These are phyloP conservation scores for Hylyphantes graminicola DNA, from an alignment of 1,140 invertebrate species.

Conservation along the genomic window DNA sequence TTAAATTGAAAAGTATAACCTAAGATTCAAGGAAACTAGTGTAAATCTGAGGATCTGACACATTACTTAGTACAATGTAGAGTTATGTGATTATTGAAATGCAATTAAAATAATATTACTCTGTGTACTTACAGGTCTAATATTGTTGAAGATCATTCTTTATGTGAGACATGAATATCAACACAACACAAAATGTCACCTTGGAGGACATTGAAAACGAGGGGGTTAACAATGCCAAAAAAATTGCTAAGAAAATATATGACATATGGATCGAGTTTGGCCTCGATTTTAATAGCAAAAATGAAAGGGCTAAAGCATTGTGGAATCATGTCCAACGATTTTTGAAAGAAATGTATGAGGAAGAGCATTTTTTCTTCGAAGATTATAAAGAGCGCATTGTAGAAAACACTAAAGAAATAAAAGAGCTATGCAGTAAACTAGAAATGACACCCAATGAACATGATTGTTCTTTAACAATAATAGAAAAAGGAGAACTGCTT, in stretches of 20 bases:
- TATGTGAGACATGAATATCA: neutral
- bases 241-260: slow-evolving; percentile 13
- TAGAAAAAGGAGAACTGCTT: slow-evolving; percentile 36
- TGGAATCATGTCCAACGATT: slow-evolving; percentile 30
- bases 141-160: no score
- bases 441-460: neutral
- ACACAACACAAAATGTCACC: neutral
- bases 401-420: slow-evolving; percentile 13
- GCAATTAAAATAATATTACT: no score
- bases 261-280: slow-evolving; percentile 34
- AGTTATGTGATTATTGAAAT: no score
- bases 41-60: no score
- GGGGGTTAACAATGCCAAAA: neutral
- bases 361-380: slow-evolving; percentile 14
- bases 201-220: slow-evolving; percentile 17
- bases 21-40: no score
- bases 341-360: slow-evolving; percentile 20
- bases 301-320: neutral
- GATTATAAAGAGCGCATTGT: slow-evolving; percentile 15
- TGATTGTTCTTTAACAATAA: slow-evolving; percentile 8
- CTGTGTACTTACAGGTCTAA: no score
- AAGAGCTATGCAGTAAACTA: slow-evolving; percentile 6
- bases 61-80: no score
- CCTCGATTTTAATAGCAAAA: slow-evolving; percentile 3
- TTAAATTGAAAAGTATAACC: no score